Percentiles rank a stretch among this genome's conserved stretches.
Conservation (phyloP, 2,888 invertebrate species). For the Sturmia bella region DNA sequence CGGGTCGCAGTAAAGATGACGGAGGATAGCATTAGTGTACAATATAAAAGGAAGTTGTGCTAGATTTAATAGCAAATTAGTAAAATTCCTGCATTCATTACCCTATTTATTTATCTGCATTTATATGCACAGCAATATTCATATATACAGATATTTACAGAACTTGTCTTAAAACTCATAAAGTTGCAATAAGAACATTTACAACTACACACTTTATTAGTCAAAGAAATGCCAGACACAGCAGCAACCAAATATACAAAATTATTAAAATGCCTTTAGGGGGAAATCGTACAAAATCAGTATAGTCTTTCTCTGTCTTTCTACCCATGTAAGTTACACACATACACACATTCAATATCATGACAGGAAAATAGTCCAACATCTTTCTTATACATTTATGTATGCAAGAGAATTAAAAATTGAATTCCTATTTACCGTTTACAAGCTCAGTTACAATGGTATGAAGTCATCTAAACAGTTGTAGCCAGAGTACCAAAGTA, state of each 20-base stretch:
- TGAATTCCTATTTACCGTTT: conserved; percentile 36
- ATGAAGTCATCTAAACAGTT: not conserved
- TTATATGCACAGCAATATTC: too few species aligned
- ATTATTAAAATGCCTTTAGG: conserved; percentile 69
- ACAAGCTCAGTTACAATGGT: conserved; percentile 14
- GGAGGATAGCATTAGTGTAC: too few species aligned
- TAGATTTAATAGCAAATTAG: too few species aligned
- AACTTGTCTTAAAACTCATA: conserved; percentile 32
- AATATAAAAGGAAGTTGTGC: too few species aligned
- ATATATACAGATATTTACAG: too few species aligned
- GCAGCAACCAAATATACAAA: conserved; percentile 58
- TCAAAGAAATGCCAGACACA: conserved; percentile 29
- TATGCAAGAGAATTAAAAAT: conserved; percentile 9
- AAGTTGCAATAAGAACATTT: conserved; percentile 21
- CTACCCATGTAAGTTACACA: conserved; percentile 25
- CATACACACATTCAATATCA: conserved; percentile 2
- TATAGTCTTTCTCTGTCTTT: conserved; percentile 46
- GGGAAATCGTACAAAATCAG: conserved; percentile 53
- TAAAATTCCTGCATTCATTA: too few species aligned
- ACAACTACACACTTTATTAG: not conserved
- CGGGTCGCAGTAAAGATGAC: too few species aligned
- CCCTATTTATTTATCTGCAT: too few species aligned
- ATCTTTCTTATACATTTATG: not conserved
- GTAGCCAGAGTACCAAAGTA: conserved; percentile 6
- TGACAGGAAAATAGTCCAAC: not conserved